Conservation (phyloP, 2,888 invertebrate species). For the Copidosoma aretas region DNA sequence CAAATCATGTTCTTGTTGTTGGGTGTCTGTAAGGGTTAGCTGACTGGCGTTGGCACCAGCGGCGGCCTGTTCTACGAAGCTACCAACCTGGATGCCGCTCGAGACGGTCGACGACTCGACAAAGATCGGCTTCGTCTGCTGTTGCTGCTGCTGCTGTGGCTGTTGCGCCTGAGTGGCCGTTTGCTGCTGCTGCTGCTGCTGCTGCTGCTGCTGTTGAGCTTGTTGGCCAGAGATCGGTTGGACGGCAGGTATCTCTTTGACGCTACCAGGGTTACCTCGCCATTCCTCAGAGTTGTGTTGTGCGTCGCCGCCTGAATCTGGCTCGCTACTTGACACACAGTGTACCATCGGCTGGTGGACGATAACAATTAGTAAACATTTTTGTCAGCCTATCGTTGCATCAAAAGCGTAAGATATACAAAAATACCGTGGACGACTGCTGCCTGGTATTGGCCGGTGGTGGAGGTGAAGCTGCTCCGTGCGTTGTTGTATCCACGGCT, state of each 20-base stretch:
- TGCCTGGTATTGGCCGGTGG: constrained; percentile 57
- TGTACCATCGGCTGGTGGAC: constrained; percentile 79
- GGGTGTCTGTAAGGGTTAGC: constrained; percentile 60
- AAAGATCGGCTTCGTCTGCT: constrained; percentile 50
- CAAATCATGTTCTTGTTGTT: constrained; percentile 39
- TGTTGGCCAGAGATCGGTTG: constrained; percentile 43
- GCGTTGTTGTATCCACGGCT: constrained; percentile 60
- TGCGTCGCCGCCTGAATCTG: constrained; percentile 69
- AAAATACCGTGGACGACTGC: constrained; percentile 48
- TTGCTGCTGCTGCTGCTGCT: constrained; percentile 50
- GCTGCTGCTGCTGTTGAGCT: constrained; percentile 60
- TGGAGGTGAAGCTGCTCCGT: constrained; percentile 60
- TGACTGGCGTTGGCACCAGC: constrained; percentile 51
- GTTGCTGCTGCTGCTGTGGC: constrained; percentile 40
- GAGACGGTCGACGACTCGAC: constrained; percentile 61
- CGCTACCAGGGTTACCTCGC: constrained; percentile 53
- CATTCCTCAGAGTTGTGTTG: constrained; percentile 55
- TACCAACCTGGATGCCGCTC: constrained; percentile 63
- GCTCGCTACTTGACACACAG: constrained; percentile 86
- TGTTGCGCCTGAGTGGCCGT: constrained; percentile 34
- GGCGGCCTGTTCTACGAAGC: constrained; percentile 56
- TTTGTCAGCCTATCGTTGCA: neutral
- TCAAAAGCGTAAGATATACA: neutral
- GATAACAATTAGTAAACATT: neutral
- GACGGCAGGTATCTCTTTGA: constrained; percentile 55